Evolutionary conservation across 1,140 invertebrate species (phyloP), one percentile per base, ranked within the genome.

Genomic region (Phocides pigmalion): DNA sequence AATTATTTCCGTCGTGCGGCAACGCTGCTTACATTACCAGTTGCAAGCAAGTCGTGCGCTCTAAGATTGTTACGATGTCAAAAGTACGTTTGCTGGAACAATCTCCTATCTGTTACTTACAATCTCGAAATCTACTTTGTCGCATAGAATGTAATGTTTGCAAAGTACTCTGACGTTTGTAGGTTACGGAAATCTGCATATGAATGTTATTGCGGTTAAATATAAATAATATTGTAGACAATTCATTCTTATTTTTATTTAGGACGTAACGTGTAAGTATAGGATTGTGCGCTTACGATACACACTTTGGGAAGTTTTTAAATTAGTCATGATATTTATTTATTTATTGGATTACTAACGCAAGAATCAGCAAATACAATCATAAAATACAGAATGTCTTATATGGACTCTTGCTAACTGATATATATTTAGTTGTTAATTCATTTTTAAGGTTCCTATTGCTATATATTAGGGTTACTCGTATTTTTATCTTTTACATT

Each of bases 1-100:
- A 87, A 87, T 88, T 84, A 85, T 85, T 87, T 82, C 74, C 70
- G 70, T 63, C 71, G 68, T 73, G 71, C 65, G 68, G 53, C 47
- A 71, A 39, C 44, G 53, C 39, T 61, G 70, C n/a, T 69, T 69
- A 70, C 66, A 62, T 67, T 75, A 49, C 56, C 41, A 75, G 66
- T n/a, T n/a, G n/a, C 66, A 46, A 44, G 37, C 51, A 59, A n/a
- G 41, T 46, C 41, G 42, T 56, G 53, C 59, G 17, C 58, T 51
- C n/a, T n/a, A 41, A 64, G 54, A 42, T 56, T 58, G 54, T 46
- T 58, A 35, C 37, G 35, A 54, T 16, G 25, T 59, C 41, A 46
- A 22, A 58, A 58, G 41, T 59, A 32, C 15, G 44, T 59, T 59
- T 44, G 28, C 25, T 4, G 22, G 35, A 44, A 51, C 49, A 53